Evolutionary conservation across 2,888 invertebrate genomes (phyloP).

Genomic region (Drosophila mayaguana): DNA sequence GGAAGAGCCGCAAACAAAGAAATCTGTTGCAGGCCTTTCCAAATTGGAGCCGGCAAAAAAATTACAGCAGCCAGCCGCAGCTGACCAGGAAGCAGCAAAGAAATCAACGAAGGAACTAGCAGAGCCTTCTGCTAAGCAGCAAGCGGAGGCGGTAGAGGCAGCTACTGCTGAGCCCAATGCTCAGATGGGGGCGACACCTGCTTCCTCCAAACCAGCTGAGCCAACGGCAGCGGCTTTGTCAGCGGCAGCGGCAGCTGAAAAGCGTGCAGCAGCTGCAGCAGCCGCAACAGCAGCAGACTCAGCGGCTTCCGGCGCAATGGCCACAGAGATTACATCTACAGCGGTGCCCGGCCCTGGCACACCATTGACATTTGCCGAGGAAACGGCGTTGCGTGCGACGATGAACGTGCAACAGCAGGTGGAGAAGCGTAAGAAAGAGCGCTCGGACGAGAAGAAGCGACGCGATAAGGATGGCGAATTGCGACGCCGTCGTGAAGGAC

Average conservation of each 20-base stretch:
- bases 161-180: not conserved
- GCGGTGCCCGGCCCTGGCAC: not conserved
- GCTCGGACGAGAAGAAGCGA: slow-evolving; percentile 94
- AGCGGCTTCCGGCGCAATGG: not conserved
- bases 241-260: slow-evolving; percentile 43
- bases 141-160: not conserved
- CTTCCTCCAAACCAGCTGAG: not conserved
- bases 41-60: not conserved
- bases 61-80: not conserved
- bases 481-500: slow-evolving; percentile 90
- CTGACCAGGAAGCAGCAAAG: not conserved
- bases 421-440: slow-evolving; percentile 90
- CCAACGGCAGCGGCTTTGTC: slow-evolving; percentile 17
- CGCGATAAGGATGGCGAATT: slow-evolving; percentile 89
- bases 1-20: not conserved
- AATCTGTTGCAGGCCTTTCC: not conserved
- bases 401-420: slow-evolving; percentile 61
- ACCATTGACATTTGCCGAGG: slow-evolving; percentile 10
- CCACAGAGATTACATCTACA: not conserved
- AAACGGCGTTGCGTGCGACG: slow-evolving; percentile 26
- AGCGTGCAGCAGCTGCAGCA: slow-evolving; percentile 19
- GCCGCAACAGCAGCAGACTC: slow-evolving; percentile 3
- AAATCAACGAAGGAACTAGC: not conserved
- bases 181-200: not conserved
- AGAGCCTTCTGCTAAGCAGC: not conserved